A percentile compares a stretch with the other conserved stretches of the same genome.
Evolutionary conservation across 1,140 invertebrate species (phyloP).

Genomic region (Neoseiulus cucumeris): DNA sequence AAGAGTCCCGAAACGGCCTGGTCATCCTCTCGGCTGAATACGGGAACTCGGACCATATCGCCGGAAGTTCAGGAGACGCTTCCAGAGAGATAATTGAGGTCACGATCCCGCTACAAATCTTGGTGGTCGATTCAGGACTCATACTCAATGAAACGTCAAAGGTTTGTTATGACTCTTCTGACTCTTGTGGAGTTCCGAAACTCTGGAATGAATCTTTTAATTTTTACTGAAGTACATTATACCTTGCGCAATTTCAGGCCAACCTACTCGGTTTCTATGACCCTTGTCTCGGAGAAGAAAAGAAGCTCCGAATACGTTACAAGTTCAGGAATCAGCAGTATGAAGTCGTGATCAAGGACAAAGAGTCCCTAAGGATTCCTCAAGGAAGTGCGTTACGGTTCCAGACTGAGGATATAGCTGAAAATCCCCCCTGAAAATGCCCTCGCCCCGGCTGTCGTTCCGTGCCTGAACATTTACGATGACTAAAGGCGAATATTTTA

Average conservation of each 20-base stretch:
- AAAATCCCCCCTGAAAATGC: no score
- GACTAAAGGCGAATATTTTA: no score
- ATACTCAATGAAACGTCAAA: constrained; percentile 64
- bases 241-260: constrained; percentile 13
- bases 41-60: constrained; percentile 37
- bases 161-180: constrained; percentile 35
- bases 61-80: constrained; percentile 15
- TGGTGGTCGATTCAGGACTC: constrained; percentile 72
- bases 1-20: constrained; percentile 54
- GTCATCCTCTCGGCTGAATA: constrained; percentile 66
- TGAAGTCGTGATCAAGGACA: constrained; percentile 56
- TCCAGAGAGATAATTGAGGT: constrained; percentile 52
- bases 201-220: background rate
- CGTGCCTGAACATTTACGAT: no score
- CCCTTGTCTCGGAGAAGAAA: constrained; percentile 78
- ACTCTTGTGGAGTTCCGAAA: no score
- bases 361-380: constrained; percentile 53
- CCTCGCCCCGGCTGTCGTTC: no score
- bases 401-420: background rate
- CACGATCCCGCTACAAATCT: constrained; percentile 72
- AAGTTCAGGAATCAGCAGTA: constrained; percentile 54
- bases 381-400: constrained; percentile 37
- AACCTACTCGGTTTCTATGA: constrained; percentile 92
- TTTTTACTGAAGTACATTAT: no score
- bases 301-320: constrained; percentile 67